Evolutionary conservation across 2,888 invertebrate genomes (phyloP).

Genomic region (Phymatocera aterrima): DNA sequence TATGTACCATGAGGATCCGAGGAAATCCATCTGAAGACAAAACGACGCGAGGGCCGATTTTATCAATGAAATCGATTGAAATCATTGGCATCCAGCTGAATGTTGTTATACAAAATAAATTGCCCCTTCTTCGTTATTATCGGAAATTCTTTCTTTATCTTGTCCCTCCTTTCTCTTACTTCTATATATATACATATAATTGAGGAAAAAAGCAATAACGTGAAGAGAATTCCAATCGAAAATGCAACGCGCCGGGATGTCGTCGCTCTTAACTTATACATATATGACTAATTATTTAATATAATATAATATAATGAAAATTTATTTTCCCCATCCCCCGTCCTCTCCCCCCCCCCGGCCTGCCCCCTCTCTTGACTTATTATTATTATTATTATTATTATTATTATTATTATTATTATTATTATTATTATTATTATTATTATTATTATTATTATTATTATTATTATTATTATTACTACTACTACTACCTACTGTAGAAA

Average conservation of each 20-base stretch:
- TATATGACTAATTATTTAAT: constrained; percentile 34
- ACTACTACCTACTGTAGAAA: too few species aligned
- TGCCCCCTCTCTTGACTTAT: constrained; percentile 28
- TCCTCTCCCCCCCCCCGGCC: background rate
- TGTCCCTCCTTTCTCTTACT: too few species aligned
- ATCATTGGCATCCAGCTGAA: too few species aligned
- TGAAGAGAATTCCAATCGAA: constrained; percentile 1
- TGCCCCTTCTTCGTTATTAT: too few species aligned
- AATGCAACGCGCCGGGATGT: constrained; percentile 27
- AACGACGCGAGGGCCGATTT: too few species aligned
- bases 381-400: constrained; percentile 31
- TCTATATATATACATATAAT: too few species aligned
- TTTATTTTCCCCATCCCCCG: background rate
- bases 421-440: constrained; percentile 33
- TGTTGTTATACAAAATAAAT: too few species aligned
- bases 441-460: constrained; percentile 36
- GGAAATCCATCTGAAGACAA: too few species aligned
- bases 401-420: constrained; percentile 37
- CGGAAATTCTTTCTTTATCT: too few species aligned
- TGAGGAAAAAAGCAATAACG: background rate
- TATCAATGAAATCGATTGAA: too few species aligned
- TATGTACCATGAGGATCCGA: too few species aligned
- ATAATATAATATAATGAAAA: background rate
- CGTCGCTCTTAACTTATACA: constrained; percentile 26
- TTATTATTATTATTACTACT: constrained; percentile 17